Base-by-base conservation (phyloP, 2,113 vertebrate genomes). In the human (Homo sapiens) region DNA sequence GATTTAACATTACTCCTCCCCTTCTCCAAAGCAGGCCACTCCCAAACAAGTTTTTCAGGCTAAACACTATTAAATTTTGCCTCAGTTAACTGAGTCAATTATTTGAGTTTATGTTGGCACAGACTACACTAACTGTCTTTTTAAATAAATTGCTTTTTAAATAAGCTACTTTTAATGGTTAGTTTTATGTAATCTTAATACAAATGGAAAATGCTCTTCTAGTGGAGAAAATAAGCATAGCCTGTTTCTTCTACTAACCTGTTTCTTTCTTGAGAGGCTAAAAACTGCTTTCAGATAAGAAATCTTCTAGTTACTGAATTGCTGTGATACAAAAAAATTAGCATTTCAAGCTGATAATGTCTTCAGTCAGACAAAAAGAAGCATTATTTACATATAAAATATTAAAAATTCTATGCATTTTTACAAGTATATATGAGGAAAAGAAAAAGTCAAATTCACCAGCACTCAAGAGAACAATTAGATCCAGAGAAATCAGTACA, bases 401-500 rank as follows among this genome's bases (percentile, higher is more conserved):
- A 85, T 64, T 79, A 75, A 64, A 68, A 82, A 40, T 68, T 84
- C 82, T 45, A 83, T 40, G n/a, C 57, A 93, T 89, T 96, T 96
- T 94, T 72, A 70, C n/a, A 95, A 96, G 40, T 48, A 25, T 73
- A 35, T 66, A 57, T 90, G 87, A 88, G 68, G 52, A 72, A 61
- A 48, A 9, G 93, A 76, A 97, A 9, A 66, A 61, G 7, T 52
- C 57, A 87, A 90, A 94, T 82, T 86, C 88, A 68, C 45, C 48
- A 38, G 57, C 30, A 45, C 76, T 40, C 95, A 87, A 83, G 90
- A 95, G 85, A 91, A 83, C 89, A 64, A 97, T 93, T 75, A 93
- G 72, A 82, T 50, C 38, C 89, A 91, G 61, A 97, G 89, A 96
- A 97, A 96, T 96, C 96, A 52, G 97, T 97, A 76, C 7, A 86